Base-by-base conservation (phyloP, 2,113 vertebrate species). In the Nycticebus coucang region DNA sequence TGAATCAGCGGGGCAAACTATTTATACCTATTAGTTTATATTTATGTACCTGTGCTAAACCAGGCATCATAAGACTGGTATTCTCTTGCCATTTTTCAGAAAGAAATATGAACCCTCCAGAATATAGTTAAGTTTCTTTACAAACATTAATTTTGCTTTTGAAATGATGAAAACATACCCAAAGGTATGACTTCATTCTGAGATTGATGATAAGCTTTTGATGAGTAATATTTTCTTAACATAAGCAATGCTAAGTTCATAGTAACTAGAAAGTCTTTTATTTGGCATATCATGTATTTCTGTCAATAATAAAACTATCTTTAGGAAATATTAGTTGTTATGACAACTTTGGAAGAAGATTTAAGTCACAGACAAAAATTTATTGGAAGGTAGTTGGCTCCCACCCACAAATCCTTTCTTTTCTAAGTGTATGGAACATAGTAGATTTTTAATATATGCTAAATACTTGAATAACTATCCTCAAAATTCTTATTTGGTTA, bases 71-170 rank as follows among this genome's bases (percentile, higher is more conserved):
- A 72, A 95, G 57, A 74, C 19, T 41, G 50, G 15, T 37, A 82
- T 18, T 33, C 30, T 72, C 64, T 77, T 60, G 22, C 19, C 21
- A 45, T 66, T 87, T 92, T 69, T 85, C 80, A 87, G 13, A 57
- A 4, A 81, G 12, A 75, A 92, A 83, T 50, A 35, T 22, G 22
- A 95, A 71, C 37, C 8, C 35, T 94, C 92, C 37, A 28, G 28
- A 81, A 85, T 55, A 71, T 0, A 66, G 41, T 41, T 41, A 62
- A 69, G 21, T 55, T 45, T 33, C 41, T 79, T 72, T 86, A 4
- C 19, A 33, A 90, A 72, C 55, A n/a, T 87, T 87, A 22, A 21
- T 35, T 80, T 57, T 93, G 17, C n/a, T 95, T 95, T 79, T 80
- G 30, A 95, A 72, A 83, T 72, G 35, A 87, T 69, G 22, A 87